A percentile compares a stretch with the other conserved stretches of the same genome.
Conservation (phyloP, 2,113 vertebrate genomes). For the Ptilonorhynchus violaceus region DNA sequence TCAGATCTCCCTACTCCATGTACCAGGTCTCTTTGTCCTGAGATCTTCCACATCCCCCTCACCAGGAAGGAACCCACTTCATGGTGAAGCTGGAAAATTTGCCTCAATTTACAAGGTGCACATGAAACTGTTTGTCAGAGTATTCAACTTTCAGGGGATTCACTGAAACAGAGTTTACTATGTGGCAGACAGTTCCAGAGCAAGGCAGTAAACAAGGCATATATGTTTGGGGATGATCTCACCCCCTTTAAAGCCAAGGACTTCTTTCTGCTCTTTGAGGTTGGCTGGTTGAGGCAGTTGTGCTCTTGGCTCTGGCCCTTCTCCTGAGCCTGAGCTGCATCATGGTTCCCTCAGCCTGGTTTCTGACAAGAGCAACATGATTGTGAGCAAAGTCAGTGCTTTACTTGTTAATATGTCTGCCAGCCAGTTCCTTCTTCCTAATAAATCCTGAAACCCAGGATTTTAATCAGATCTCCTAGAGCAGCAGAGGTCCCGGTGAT, state of each 20-base stretch:
- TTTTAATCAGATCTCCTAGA: constrained; percentile 31
- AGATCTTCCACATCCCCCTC: not conserved
- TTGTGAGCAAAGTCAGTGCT: not conserved
- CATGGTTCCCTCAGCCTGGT: not conserved
- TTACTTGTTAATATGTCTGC: not conserved
- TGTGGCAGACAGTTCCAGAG: not conserved
- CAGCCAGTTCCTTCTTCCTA: not conserved
- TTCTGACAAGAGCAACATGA: not conserved
- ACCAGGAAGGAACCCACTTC: not conserved
- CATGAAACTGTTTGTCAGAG: not conserved
- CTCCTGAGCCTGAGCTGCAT: not conserved
- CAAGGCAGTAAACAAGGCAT: not conserved
- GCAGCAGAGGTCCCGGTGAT: not conserved
- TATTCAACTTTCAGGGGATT: not conserved
- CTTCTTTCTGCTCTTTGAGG: not conserved
- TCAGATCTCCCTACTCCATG: not conserved
- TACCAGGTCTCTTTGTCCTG: not conserved
- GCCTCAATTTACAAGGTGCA: not conserved
- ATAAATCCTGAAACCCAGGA: not conserved
- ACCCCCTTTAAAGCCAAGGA: not conserved
- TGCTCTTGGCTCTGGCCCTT: not conserved
- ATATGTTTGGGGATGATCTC: not conserved
- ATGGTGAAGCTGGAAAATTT: not conserved
- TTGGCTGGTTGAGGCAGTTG: not conserved
- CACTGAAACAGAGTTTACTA: not conserved